A percentile compares a stretch with the other conserved stretches of the same genome.
phyloP scores from a whole-genome alignment of 53 echinoderm and acorn worm genomes.

The Arbacia lixula region DNA sequence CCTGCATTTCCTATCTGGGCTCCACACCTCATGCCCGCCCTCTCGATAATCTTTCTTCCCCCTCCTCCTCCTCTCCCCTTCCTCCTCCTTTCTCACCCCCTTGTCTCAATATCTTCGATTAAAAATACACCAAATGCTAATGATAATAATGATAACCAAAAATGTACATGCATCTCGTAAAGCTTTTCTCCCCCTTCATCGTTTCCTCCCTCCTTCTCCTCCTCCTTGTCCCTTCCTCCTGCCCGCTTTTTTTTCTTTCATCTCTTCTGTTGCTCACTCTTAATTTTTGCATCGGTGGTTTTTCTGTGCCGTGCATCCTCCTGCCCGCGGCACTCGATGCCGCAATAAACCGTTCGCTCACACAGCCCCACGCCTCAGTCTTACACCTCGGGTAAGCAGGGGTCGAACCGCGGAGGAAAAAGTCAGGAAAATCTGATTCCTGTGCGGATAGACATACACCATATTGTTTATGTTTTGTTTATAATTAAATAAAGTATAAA shows the following conservation, averaged over 20 bases:
- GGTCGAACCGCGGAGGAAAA: background rate
- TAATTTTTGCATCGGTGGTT: constrained; percentile 37
- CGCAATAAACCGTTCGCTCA: constrained; percentile 21
- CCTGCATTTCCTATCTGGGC: constrained; percentile 47
- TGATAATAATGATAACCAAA: no score
- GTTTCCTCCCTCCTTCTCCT: background rate
- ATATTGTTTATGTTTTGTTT: no score
- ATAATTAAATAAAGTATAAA: no score
- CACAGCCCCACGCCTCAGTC: constrained; percentile 1
- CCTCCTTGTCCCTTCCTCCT: no score
- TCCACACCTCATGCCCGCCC: constrained; percentile 19
- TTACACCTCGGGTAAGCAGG: constrained; percentile 19
- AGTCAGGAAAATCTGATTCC: background rate
- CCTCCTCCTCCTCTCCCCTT: background rate
- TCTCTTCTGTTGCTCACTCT: background rate
- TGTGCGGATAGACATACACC: constrained; percentile 14
- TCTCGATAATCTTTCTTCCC: background rate
- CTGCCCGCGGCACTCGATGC: constrained; percentile 5
- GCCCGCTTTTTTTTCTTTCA: background rate
- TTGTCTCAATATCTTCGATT: no score
- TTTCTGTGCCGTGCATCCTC: constrained; percentile 55
- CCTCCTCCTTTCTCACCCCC: background rate
- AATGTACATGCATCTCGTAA: no score
- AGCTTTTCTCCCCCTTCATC: no score
- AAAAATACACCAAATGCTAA: no score